phyloP scores from a whole-genome alignment of 2,888 invertebrate genomes.

The Hypsopygia costalis region DNA sequence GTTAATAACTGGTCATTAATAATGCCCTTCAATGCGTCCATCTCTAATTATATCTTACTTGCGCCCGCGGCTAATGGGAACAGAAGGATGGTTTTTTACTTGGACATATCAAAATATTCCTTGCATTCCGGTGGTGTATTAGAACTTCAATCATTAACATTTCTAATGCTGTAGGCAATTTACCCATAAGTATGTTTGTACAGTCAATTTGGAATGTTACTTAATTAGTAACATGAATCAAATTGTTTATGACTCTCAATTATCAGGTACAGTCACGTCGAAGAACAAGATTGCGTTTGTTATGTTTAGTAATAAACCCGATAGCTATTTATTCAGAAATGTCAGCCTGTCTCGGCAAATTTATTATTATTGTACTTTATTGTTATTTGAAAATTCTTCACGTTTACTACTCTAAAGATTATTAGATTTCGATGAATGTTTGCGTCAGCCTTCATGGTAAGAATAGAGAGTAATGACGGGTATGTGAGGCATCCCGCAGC shows the following conservation, averaged over 20 bases:
- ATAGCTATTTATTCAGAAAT: not conserved
- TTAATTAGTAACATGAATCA: not conserved
- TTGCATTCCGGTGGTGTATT: too few relatives aligned
- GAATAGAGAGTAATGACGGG: slow-evolving; percentile 36
- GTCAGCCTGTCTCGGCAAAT: too few relatives aligned
- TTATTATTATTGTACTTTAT: not conserved
- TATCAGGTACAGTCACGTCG: not conserved
- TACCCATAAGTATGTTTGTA: too few relatives aligned
- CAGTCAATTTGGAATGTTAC: not conserved
- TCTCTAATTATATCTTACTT: too few relatives aligned
- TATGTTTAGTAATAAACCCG: not conserved
- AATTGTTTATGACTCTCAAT: not conserved
- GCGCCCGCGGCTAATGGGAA: too few relatives aligned
- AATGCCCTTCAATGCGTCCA: not conserved
- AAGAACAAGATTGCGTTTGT: not conserved
- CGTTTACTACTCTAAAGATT: slow-evolving; percentile 1
- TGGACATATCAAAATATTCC: too few relatives aligned
- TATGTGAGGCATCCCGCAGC: slow-evolving; percentile 17
- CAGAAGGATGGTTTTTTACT: too few relatives aligned
- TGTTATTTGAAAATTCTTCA: slow-evolving; percentile 12
- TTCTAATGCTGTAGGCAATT: too few relatives aligned
- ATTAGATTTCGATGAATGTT: slow-evolving; percentile 15
- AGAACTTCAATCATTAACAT: too few relatives aligned
- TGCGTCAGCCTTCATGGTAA: slow-evolving; percentile 13
- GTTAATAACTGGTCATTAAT: not conserved